phyloP scores from a whole-genome alignment of 2,888 invertebrate genomes.

The Automeris io region DNA sequence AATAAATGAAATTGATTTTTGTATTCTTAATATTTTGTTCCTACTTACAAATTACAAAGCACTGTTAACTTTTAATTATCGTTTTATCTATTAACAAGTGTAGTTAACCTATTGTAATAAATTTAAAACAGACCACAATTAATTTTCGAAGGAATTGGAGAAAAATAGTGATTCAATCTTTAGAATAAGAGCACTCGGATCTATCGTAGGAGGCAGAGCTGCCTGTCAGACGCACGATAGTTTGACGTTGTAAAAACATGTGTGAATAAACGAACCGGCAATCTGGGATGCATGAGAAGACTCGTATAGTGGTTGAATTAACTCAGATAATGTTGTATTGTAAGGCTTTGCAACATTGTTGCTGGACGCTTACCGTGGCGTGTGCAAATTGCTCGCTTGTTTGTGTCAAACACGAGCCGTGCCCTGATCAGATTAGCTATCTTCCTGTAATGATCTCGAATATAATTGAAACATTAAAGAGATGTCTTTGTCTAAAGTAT shows the following conservation, averaged over 20 bases:
- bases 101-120: not conserved
- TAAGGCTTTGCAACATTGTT: conserved; percentile 3
- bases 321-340: conserved; percentile 1
- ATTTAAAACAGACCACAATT: not conserved
- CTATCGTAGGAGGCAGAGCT: not conserved
- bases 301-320: not conserved
- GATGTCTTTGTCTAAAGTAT: no score
- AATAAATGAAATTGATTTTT: no score
- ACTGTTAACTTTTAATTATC: no score
- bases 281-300: conserved; percentile 1
- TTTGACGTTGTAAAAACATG: conserved; percentile 3
- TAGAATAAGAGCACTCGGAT: conserved; percentile 1
- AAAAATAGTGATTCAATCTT: not conserved
- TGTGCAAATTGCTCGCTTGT: not conserved
- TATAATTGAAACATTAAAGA: not conserved
- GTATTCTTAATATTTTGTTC: no score
- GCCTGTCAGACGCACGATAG: not conserved
- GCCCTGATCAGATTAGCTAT: not conserved
- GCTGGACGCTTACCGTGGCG: not conserved
- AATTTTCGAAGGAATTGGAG: not conserved
- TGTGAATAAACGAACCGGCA: conserved; percentile 1
- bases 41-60: no score
- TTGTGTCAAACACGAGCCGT: conserved; percentile 2
- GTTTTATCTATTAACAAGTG: no score
- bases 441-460: not conserved